phyloP scores from a whole-genome alignment of 1,140 invertebrate genomes.

The Heliconius nattereri region DNA sequence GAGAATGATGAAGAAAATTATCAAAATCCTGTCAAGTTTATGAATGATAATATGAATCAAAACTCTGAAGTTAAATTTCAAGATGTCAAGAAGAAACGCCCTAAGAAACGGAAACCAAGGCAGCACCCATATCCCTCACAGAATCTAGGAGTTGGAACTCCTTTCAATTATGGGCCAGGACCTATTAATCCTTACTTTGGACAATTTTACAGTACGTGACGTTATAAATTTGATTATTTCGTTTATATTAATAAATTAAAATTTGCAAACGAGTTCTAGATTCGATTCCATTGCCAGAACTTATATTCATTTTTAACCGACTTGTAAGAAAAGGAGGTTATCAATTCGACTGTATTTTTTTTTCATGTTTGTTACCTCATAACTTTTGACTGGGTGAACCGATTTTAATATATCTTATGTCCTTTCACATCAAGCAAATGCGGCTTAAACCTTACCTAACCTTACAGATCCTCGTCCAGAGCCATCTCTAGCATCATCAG shows the following conservation, averaged over 20 bases:
- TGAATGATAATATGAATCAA: slow-evolving; percentile 5
- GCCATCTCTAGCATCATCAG: slow-evolving; percentile 53
- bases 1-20: background rate
- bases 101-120: slow-evolving; percentile 24
- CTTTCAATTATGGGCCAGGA: background rate
- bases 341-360: too few relatives aligned
- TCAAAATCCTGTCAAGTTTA: slow-evolving; percentile 13
- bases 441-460: too few relatives aligned
- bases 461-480: slow-evolving; percentile 33
- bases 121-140: background rate
- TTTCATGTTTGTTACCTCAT: too few relatives aligned
- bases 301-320: too few relatives aligned
- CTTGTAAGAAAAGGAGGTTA: too few relatives aligned
- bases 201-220: slow-evolving; percentile 22
- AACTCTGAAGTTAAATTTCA: slow-evolving; percentile 18
- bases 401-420: too few relatives aligned
- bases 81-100: slow-evolving; percentile 17
- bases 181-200: slow-evolving; percentile 8
- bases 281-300: too few relatives aligned
- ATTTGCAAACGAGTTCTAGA: too few relatives aligned
- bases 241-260: too few relatives aligned
- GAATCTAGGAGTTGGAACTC: slow-evolving; percentile 1
- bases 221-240: too few relatives aligned
- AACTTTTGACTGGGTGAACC: too few relatives aligned
- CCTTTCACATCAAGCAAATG: too few relatives aligned